A percentile compares a stretch with the other conserved stretches of the same genome.
Conservation (phyloP, 2,888 invertebrate species). For the Polyploca ridens region DNA sequence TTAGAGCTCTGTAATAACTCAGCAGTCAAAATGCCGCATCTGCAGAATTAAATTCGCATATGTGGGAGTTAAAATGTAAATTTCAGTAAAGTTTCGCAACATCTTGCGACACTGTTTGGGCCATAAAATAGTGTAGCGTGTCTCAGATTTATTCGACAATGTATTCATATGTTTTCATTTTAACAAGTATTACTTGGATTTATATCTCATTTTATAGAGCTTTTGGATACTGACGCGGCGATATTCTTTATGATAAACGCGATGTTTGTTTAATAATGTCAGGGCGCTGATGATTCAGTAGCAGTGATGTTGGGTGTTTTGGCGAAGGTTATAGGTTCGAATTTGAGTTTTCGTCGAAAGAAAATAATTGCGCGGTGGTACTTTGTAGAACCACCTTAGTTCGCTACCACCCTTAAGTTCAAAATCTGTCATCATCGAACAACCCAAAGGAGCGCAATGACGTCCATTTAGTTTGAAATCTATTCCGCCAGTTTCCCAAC, state of each 20-base stretch:
- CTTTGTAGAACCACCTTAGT: too few species aligned
- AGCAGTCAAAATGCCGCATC: neutral
- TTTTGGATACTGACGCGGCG: neutral
- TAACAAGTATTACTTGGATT: neutral
- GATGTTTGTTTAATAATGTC: too few species aligned
- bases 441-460: too few species aligned
- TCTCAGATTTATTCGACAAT: conserved; percentile 1
- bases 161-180: conserved; percentile 1
- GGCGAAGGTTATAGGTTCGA: too few species aligned
- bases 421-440: too few species aligned
- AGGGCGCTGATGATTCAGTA: too few species aligned
- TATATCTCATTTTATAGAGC: neutral
- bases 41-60: conserved; percentile 3
- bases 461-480: too few species aligned
- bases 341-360: too few species aligned
- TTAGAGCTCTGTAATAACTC: neutral
- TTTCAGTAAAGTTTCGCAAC: neutral
- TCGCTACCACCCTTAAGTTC: too few species aligned
- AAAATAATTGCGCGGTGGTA: too few species aligned
- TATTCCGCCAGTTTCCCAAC: too few species aligned
- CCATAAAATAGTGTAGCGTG: neutral
- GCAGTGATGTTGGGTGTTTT: too few species aligned
- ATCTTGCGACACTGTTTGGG: neutral
- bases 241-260: neutral
- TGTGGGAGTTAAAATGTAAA: neutral